Conservation (phyloP, 35 echinoderm and acorn worm genomes). For the Holothuria glaberrima region DNA sequence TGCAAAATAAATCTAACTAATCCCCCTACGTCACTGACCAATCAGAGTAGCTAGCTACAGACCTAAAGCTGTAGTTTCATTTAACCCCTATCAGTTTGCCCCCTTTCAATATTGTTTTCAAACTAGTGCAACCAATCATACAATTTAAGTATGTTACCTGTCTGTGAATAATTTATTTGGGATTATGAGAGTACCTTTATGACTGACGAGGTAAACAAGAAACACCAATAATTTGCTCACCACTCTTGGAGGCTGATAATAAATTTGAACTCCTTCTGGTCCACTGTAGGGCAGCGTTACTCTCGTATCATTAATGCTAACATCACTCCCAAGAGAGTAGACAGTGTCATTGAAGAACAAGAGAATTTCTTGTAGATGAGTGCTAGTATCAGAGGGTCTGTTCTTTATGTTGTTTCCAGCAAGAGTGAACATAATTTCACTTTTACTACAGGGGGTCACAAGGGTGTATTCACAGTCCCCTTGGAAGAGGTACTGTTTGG, state of each 20-base stretch:
- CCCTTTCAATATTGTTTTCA: too few species aligned
- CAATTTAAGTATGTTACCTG: too few species aligned
- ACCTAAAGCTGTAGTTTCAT: too few species aligned
- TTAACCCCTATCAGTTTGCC: too few species aligned
- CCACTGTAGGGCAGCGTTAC: conserved; percentile 14
- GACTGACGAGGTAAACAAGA: too few species aligned
- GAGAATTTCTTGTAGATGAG: conserved; percentile 43
- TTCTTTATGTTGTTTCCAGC: conserved; percentile 41
- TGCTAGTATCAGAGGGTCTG: conserved; percentile 49
- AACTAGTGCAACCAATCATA: too few species aligned
- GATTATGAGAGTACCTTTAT: too few species aligned
- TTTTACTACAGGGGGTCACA: conserved; percentile 51
- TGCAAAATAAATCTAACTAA: too few species aligned
- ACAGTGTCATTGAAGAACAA: conserved; percentile 24
- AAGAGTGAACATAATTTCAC: conserved; percentile 4
- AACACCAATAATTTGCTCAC: not conserved
- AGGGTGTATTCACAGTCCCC: conserved; percentile 76
- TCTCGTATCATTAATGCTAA: conserved; percentile 35
- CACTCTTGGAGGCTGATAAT: not conserved
- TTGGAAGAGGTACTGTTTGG: conserved; percentile 54
- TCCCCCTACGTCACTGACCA: too few species aligned
- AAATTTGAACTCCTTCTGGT: conserved; percentile 23
- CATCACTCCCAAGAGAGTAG: conserved; percentile 9
- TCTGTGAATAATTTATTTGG: too few species aligned
- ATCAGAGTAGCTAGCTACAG: too few species aligned